Conservation (phyloP, 2,797 vertebrate species). For the Petrocephalus schoutedeni region DNA sequence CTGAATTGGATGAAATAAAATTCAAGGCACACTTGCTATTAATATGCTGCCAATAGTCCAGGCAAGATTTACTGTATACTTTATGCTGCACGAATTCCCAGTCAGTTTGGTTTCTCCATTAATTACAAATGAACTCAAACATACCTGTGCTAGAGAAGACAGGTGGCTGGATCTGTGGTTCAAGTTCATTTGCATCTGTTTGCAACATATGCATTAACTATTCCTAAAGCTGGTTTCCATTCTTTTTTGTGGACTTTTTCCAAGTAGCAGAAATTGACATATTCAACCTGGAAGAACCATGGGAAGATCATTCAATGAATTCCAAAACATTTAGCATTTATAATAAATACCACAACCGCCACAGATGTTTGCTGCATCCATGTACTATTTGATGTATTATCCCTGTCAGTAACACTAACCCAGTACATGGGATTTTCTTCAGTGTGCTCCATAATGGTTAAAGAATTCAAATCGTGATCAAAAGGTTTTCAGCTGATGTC, state of each 20-base stretch:
- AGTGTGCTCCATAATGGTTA: background rate
- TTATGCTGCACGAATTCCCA: conserved; percentile 37
- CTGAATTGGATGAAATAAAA: conserved; percentile 24
- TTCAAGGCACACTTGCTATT: conserved; percentile 22
- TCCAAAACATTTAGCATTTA: background rate
- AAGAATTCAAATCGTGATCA: background rate
- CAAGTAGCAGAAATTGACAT: background rate
- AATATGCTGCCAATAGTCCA: conserved; percentile 37
- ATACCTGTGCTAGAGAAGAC: conserved; percentile 27
- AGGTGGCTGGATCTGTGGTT: conserved; percentile 33
- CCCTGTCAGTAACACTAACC: background rate
- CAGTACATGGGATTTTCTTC: background rate
- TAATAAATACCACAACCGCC: background rate
- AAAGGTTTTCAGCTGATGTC: background rate
- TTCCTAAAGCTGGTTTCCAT: conserved; percentile 2
- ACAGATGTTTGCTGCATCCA: background rate
- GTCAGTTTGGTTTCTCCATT: conserved; percentile 42
- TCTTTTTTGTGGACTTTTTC: background rate
- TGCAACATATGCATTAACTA: background rate
- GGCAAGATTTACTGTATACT: conserved; percentile 38
- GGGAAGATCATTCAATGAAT: background rate
- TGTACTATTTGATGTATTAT: background rate
- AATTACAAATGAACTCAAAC: conserved; percentile 42
- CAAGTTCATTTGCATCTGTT: background rate
- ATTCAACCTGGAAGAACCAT: background rate